Percentiles rank a stretch among this genome's conserved stretches.
phyloP scores from a whole-genome alignment of 2,888 invertebrate species.

The Nasonovia ribisnigri region DNA sequence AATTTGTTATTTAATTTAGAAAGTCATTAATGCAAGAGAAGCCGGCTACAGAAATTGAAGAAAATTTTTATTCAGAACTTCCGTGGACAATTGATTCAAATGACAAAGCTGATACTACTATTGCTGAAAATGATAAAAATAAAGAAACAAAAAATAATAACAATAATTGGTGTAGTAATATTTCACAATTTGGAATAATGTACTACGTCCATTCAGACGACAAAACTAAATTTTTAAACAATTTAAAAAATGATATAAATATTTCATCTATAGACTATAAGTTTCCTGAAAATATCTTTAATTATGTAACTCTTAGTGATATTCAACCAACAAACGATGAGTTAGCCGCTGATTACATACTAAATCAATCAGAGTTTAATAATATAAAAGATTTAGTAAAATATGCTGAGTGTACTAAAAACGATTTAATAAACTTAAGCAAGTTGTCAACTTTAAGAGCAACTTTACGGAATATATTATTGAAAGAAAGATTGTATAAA shows the following conservation, averaged over 20 bases:
- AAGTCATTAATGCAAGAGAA: neutral
- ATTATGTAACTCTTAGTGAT: neutral
- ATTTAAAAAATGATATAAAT: neutral
- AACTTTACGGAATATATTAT: neutral
- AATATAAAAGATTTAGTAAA: neutral
- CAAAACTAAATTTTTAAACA: neutral
- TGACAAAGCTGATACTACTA: neutral
- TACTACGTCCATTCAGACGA: neutral
- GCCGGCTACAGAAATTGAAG: neutral
- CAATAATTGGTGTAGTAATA: neutral
- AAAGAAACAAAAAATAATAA: too few species aligned
- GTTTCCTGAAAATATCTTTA: neutral
- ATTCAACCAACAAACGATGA: neutral
- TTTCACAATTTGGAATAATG: conserved; percentile 16
- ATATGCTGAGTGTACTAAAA: neutral
- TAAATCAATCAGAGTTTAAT: neutral
- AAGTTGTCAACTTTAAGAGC: neutral
- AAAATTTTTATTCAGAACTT: neutral
- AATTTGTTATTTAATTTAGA: conserved; percentile 7
- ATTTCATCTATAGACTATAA: neutral
- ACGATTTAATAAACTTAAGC: neutral
- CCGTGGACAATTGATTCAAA: neutral
- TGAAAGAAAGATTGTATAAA: neutral
- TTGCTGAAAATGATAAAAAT: neutral
- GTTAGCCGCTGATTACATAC: conserved; percentile 14